Evolutionary conservation across 1,140 invertebrate genomes (phyloP).

Genomic region (Lordiphosa stackelbergi): DNA sequence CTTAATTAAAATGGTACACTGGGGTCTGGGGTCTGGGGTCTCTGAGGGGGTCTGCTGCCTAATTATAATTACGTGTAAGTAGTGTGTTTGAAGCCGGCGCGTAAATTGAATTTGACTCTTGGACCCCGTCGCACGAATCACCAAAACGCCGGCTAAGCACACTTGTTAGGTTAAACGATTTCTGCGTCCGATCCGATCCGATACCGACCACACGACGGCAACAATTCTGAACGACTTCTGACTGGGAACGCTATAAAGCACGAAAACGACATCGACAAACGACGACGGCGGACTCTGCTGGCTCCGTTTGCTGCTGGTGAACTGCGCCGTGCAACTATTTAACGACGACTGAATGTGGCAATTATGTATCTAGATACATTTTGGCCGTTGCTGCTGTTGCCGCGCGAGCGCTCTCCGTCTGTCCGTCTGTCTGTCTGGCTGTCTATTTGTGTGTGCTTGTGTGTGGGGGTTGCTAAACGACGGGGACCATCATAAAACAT

Average conservation of each 20-base stretch:
- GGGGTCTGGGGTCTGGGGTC: no score
- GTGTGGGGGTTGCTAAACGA: conserved; percentile 69
- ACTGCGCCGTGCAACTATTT: conserved; percentile 77
- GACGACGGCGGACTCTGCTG: conserved; percentile 22
- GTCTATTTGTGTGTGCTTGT: conserved; percentile 20
- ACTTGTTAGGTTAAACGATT: conserved; percentile 39
- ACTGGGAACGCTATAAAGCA: conserved; percentile 67
- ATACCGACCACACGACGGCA: conserved; percentile 64
- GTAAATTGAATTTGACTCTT: conserved; percentile 48
- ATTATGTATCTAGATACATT: conserved; percentile 78
- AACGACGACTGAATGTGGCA: conserved; percentile 77
- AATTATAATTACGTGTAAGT: conserved; percentile 51
- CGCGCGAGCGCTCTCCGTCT: conserved; percentile 36
- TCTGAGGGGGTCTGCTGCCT: conserved; percentile 51
- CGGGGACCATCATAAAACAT: conserved; percentile 73
- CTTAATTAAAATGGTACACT: conserved; percentile 72
- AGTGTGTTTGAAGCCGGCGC: conserved; percentile 29
- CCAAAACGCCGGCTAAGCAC: conserved; percentile 19
- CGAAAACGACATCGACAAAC: conserved; percentile 53
- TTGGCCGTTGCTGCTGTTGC: conserved; percentile 48
- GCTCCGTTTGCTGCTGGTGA: conserved; percentile 51
- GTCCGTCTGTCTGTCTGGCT: conserved; percentile 20
- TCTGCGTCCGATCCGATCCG: conserved; percentile 48
- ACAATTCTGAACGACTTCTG: conserved; percentile 72
- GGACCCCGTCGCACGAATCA: background rate